A percentile compares a stretch with the other conserved stretches of the same genome.
Conservation (phyloP, 2,888 invertebrate species). For the Barypeithes pellucidus region DNA sequence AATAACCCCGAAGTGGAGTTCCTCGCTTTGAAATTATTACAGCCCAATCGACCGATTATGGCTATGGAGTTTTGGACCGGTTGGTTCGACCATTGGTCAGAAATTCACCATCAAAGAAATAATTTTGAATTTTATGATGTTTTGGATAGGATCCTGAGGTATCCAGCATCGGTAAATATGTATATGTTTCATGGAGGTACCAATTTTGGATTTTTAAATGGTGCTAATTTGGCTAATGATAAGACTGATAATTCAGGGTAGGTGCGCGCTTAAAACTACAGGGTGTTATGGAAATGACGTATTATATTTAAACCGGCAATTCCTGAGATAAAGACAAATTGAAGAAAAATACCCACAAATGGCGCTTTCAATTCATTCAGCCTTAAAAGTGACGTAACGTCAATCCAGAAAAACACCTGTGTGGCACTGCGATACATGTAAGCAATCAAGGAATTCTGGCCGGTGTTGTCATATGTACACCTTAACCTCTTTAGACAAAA, state of each 20-base stretch:
- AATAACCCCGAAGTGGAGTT: slow-evolving; percentile 59
- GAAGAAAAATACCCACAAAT: too few relatives aligned
- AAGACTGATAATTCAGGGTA: slow-evolving; percentile 40
- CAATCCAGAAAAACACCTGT: too few relatives aligned
- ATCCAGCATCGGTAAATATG: slow-evolving; percentile 80
- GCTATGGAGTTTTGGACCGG: slow-evolving; percentile 74
- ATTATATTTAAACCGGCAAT: too few relatives aligned
- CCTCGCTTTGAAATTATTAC: slow-evolving; percentile 55
- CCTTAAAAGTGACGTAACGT: too few relatives aligned
- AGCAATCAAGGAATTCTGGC: too few relatives aligned
- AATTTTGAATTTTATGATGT: slow-evolving; percentile 55
- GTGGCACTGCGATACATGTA: too few relatives aligned
- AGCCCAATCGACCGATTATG: slow-evolving; percentile 73
- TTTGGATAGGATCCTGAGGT: slow-evolving; percentile 61
- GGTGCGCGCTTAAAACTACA: too few relatives aligned
- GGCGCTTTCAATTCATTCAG: too few relatives aligned
- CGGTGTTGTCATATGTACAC: too few relatives aligned
- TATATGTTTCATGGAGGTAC: slow-evolving; percentile 96
- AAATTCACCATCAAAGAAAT: slow-evolving; percentile 62
- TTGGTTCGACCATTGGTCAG: slow-evolving; percentile 76
- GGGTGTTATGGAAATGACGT: too few relatives aligned
- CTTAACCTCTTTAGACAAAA: too few relatives aligned
- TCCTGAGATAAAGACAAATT: too few relatives aligned
- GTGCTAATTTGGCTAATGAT: slow-evolving; percentile 56
- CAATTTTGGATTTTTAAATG: slow-evolving; percentile 80